A percentile compares a stretch with the other conserved stretches of the same genome.
Evolutionary conservation across 1,140 invertebrate genomes (phyloP).

Genomic region (Drosophila bocqueti): DNA sequence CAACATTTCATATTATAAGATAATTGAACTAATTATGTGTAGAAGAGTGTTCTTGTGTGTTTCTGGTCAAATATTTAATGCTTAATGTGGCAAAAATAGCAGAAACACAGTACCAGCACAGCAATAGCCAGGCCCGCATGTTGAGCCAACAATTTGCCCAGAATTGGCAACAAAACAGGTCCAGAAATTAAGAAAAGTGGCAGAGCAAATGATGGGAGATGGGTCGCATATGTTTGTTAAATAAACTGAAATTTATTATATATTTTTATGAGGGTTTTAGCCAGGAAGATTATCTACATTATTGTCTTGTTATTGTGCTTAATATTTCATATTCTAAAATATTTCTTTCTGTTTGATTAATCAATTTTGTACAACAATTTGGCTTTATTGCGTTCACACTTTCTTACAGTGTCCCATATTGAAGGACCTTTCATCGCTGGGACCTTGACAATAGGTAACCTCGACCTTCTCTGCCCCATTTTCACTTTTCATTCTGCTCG

Average conservation of each 20-base stretch:
- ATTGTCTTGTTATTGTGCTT: too few species aligned
- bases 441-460: slow-evolving; percentile 27
- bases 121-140: slow-evolving; percentile 37
- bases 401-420: slow-evolving; percentile 18
- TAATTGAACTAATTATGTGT: not conserved
- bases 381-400: not conserved
- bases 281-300: too few species aligned
- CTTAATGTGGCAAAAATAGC: slow-evolving; percentile 51
- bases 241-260: not conserved
- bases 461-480: slow-evolving; percentile 8
- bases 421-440: not conserved
- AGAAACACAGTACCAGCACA: slow-evolving; percentile 20
- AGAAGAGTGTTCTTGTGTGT: slow-evolving; percentile 20
- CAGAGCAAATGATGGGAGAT: slow-evolving; percentile 2
- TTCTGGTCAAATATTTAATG: slow-evolving; percentile 62
- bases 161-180: slow-evolving; percentile 19
- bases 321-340: not conserved
- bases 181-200: slow-evolving; percentile 13
- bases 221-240: not conserved
- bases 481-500: not conserved
- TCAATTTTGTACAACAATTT: not conserved
- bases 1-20: too few species aligned
- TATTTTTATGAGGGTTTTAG: not conserved
- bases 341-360: not conserved
- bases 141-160: not conserved